phyloP scores from a whole-genome alignment of 2,113 vertebrate genomes.

The Isichthys henryi region DNA sequence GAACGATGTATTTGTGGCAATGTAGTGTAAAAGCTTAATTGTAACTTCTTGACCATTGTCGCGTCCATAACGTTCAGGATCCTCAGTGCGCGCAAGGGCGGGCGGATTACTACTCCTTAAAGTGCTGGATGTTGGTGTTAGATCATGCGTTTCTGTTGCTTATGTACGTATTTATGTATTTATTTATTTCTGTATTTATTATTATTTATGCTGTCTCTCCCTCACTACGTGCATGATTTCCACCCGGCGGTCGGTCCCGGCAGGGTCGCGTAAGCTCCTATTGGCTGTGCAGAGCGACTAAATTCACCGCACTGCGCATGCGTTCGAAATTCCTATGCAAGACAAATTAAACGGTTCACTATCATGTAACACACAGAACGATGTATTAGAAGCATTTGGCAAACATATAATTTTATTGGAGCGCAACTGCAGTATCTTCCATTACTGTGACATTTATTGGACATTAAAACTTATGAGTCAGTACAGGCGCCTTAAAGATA shows the following conservation, averaged over 20 bases:
- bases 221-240: slow-evolving; percentile 26
- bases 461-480: slow-evolving; percentile 13
- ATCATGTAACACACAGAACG: neutral
- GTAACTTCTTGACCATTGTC: slow-evolving; percentile 24
- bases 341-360: slow-evolving; percentile 29
- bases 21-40: slow-evolving; percentile 57
- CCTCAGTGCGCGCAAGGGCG: slow-evolving; percentile 58
- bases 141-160: slow-evolving; percentile 38
- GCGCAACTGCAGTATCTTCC: slow-evolving; percentile 14
- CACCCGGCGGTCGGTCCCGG: slow-evolving; percentile 20
- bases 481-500: slow-evolving; percentile 10
- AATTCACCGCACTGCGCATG: slow-evolving; percentile 42
- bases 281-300: slow-evolving; percentile 21
- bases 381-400: slow-evolving; percentile 11
- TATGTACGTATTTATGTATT: slow-evolving; percentile 20
- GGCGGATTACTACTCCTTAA: slow-evolving; percentile 65
- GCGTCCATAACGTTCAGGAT: slow-evolving; percentile 31
- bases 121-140: slow-evolving; percentile 32
- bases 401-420: slow-evolving; percentile 25
- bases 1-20: slow-evolving; percentile 54
- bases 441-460: slow-evolving; percentile 15
- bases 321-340: slow-evolving; percentile 65
- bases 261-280: slow-evolving; percentile 7
- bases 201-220: slow-evolving; percentile 10
- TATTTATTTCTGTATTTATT: slow-evolving; percentile 6